phyloP scores from a whole-genome alignment of 2,113 vertebrate species.

The Hemiscyllium ocellatum region DNA sequence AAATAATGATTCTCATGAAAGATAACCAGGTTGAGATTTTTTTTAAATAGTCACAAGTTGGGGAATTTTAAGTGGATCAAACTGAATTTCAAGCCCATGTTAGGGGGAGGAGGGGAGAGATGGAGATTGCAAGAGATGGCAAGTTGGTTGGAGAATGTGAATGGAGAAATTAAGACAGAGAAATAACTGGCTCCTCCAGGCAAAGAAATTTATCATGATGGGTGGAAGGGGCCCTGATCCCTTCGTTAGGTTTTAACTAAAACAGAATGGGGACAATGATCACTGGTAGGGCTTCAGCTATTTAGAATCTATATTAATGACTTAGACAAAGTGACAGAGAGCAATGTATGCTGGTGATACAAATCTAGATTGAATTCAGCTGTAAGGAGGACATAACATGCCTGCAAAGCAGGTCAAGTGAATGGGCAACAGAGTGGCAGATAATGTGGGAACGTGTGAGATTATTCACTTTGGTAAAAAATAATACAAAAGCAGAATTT shows the following conservation, averaged over 20 bases:
- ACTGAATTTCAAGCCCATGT: neutral
- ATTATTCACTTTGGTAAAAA: neutral
- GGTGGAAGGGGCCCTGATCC: neutral
- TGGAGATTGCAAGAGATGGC: neutral
- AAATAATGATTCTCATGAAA: neutral
- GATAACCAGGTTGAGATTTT: neutral
- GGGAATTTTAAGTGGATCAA: neutral
- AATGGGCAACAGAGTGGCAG: neutral
- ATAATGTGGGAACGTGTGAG: neutral
- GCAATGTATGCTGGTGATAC: neutral
- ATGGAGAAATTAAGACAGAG: neutral
- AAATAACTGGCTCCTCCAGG: neutral
- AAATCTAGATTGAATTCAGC: neutral
- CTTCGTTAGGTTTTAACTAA: neutral
- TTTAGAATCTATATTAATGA: neutral
- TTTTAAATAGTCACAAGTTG: neutral
- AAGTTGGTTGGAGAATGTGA: neutral
- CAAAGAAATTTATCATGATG: neutral
- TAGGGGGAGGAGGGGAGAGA: neutral
- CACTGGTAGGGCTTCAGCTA: neutral
- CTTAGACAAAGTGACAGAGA: neutral
- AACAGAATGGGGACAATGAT: neutral
- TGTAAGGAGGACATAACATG: neutral
- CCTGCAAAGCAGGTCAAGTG: neutral
- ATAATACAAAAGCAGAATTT: no score